Evolutionary conservation across 2,113 vertebrate species (phyloP), one percentile per base, ranked within the genome.

Genomic region (Tautogolabrus adspersus): DNA sequence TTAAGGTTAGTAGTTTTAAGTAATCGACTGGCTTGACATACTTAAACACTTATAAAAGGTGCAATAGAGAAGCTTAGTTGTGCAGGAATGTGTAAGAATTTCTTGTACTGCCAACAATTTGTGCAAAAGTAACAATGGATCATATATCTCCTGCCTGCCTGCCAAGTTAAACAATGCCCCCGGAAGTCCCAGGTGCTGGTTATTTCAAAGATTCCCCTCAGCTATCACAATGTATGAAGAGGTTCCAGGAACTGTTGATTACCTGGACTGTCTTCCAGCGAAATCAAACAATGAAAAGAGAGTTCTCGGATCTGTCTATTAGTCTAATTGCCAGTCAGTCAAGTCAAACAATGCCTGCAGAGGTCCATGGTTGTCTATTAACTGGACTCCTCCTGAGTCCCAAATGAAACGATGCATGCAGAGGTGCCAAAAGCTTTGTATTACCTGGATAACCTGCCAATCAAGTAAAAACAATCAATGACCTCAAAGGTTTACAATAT

Each of bases 271-370:
- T 9, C 18, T 49, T 37, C 6, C 18, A 26, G 26, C 37, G 1
- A 44, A 11, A 1, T 18, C 3, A 12, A 46, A 46, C 56, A 38
- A 22, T 19, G 58, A 1, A 61, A 1, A 3, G 37, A 63, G 19
- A 26, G 1, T 10, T 63, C 15, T n/a, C 7, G 26, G n/a, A 6
- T 11, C 42, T 8, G 3, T 22, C n/a, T 61, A 6, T 87, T 96
- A 96, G 95, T 95, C 96, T 95, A 1, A 96, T 95, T 0, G 95
- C 95, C 16, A 58, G n/a, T 10, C 58, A 60, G 18, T 21, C 18
- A 8, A 26, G 16, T 42, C 1, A 65, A 51, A 46, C 10, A 46
- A 58, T 44, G 37, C 9, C 1, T 68, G 16, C 13, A 40, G 22
- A 26, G 6, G 58, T 54, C 5, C 11, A 30, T 16, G 59, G 15